These are phyloP conservation scores for Meloe dianella DNA, from an alignment of 2,888 invertebrate genomes.

Conservation along the genomic window DNA sequence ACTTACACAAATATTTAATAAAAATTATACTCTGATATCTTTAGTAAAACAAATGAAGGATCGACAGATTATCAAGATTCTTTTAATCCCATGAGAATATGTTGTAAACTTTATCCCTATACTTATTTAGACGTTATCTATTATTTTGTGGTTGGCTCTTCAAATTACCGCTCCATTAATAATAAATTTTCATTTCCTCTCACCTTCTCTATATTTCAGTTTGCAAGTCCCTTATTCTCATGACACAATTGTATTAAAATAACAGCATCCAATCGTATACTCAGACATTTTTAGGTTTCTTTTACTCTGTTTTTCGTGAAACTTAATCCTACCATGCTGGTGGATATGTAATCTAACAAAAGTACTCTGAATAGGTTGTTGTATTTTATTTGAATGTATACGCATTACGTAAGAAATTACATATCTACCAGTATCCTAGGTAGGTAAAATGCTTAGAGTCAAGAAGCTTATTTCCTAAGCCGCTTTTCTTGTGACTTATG, in stretches of 20 bases:
- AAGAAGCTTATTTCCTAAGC: constrained; percentile 46
- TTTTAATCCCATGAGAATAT: constrained; percentile 23
- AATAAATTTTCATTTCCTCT: constrained; percentile 42
- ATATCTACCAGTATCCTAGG: constrained; percentile 17
- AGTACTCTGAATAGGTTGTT: neutral
- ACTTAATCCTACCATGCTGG: neutral
- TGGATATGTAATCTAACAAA: neutral
- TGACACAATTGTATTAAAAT: neutral
- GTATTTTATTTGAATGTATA: neutral
- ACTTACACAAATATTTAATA: no score
- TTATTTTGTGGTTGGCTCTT: constrained; percentile 40
- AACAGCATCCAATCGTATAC: neutral
- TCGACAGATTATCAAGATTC: constrained; percentile 38
- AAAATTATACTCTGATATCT: neutral
- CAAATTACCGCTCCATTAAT: constrained; percentile 44
- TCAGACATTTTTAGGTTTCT: neutral
- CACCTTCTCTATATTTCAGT: constrained; percentile 25
- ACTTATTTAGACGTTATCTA: constrained; percentile 37
- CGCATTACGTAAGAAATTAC: constrained; percentile 7
- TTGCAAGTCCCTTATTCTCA: neutral
- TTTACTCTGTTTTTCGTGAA: neutral
- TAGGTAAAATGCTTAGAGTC: neutral
- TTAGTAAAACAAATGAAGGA: neutral
- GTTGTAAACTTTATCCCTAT: constrained; percentile 25
- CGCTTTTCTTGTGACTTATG: constrained; percentile 51